phyloP scores from a whole-genome alignment of 2,113 vertebrate species.

The Aplodontia rufa region DNA sequence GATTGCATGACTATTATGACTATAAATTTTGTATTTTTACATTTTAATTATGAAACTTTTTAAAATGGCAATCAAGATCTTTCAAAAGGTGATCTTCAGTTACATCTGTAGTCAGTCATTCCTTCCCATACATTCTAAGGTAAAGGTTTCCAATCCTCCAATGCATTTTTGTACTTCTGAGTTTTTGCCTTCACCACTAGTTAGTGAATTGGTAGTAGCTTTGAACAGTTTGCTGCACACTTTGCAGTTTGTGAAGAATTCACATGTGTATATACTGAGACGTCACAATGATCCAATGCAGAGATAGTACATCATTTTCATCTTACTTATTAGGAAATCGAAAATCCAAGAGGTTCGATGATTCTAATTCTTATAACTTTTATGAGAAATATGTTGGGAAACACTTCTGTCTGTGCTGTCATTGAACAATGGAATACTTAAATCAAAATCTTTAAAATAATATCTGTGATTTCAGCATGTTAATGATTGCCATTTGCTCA shows the following conservation, averaged over 20 bases:
- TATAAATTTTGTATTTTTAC: conserved; percentile 23
- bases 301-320: neutral
- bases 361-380: conserved; percentile 14
- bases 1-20: neutral
- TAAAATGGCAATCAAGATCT: neutral
- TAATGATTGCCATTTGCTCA: neutral
- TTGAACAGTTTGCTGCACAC: neutral
- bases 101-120: neutral
- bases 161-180: neutral
- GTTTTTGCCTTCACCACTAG: neutral
- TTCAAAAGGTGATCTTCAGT: conserved; percentile 5
- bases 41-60: conserved; percentile 1
- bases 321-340: conserved; percentile 14
- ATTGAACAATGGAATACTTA: conserved; percentile 12
- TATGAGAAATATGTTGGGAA: neutral
- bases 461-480: conserved; percentile 35
- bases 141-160: conserved; percentile 4
- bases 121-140: neutral
- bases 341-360: conserved; percentile 31
- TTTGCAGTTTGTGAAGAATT: conserved; percentile 33
- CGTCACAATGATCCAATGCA: neutral
- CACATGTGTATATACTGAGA: neutral
- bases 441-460: conserved; percentile 52
- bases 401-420: conserved; percentile 16
- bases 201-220: neutral